A percentile compares a stretch with the other conserved stretches of the same genome.
These are phyloP conservation scores for Auanema sp. DNA, from an alignment of 2,888 invertebrate species.

Conservation along the genomic window DNA sequence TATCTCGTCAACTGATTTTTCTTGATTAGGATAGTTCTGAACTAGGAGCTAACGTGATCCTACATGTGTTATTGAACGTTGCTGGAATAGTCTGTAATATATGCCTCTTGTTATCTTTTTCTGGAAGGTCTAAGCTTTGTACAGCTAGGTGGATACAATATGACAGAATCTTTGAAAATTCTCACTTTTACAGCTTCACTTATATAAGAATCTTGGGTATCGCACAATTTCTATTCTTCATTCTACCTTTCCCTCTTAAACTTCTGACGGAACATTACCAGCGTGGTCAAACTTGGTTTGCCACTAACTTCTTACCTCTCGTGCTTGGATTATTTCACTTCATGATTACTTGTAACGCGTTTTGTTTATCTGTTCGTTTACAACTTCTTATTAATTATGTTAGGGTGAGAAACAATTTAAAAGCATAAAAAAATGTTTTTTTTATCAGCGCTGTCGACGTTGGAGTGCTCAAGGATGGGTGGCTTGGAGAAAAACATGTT, in stretches of 20 bases:
- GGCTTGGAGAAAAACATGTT: slow-evolving; percentile 47
- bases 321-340: slow-evolving; percentile 41
- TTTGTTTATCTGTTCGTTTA: slow-evolving; percentile 38
- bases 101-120: slow-evolving; percentile 31
- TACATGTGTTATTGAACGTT: slow-evolving; percentile 24
- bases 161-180: background rate
- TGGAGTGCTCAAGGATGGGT: slow-evolving; percentile 47
- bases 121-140: slow-evolving; percentile 35
- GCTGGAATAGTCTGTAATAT: slow-evolving; percentile 31
- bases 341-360: slow-evolving; percentile 29
- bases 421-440: background rate
- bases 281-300: slow-evolving; percentile 41
- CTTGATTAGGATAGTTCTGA: slow-evolving; percentile 21
- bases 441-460: slow-evolving; percentile 36
- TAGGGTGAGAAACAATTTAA: slow-evolving; percentile 23
- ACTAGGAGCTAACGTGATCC: slow-evolving; percentile 19
- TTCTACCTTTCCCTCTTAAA: slow-evolving; percentile 45
- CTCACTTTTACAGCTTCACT: slow-evolving; percentile 30
- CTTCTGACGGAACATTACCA: slow-evolving; percentile 45
- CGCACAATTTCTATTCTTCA: slow-evolving; percentile 42
- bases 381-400: slow-evolving; percentile 39
- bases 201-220: slow-evolving; percentile 44
- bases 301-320: slow-evolving; percentile 41
- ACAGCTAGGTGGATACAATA: slow-evolving; percentile 29
- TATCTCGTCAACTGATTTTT: background rate